Percentiles rank a stretch among this genome's conserved stretches.
Evolutionary conservation across 1,140 invertebrate species (phyloP).

Genomic region (Orius laevigatus): DNA sequence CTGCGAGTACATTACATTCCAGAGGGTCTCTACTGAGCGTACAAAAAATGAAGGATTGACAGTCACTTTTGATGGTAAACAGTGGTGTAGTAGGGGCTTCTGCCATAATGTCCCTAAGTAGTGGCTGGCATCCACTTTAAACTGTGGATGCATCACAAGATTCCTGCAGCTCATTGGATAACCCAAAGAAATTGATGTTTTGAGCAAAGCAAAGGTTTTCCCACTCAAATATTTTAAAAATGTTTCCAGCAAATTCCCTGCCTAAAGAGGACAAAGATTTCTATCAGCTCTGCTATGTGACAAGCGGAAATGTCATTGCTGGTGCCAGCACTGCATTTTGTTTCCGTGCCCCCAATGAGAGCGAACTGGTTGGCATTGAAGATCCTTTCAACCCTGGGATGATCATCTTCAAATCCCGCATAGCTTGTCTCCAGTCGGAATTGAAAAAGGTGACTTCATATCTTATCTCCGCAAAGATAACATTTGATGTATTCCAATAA

Average conservation of each 20-base stretch:
- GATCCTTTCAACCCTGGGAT: slow-evolving; percentile 17
- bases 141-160: too few species aligned
- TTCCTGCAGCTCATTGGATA: too few species aligned
- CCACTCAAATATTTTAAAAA: too few species aligned
- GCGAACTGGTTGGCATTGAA: slow-evolving; percentile 19
- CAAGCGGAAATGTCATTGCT: slow-evolving; percentile 11
- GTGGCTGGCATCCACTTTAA: neutral
- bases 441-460: slow-evolving; percentile 8
- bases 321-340: slow-evolving; percentile 20
- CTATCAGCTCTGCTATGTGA: slow-evolving; percentile 21
- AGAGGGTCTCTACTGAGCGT: slow-evolving; percentile 7
- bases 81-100: too few species aligned
- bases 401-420: slow-evolving; percentile 15
- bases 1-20: slow-evolving; percentile 12
- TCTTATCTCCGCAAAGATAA: neutral
- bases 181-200: too few species aligned
- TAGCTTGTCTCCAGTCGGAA: slow-evolving; percentile 11
- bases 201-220: too few species aligned
- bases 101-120: too few species aligned
- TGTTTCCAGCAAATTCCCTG: slow-evolving; percentile 16
- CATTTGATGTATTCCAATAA: neutral
- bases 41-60: neutral
- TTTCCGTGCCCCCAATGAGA: slow-evolving; percentile 14
- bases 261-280: slow-evolving; percentile 18
- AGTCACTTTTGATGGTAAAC: slow-evolving; percentile 3